Evolutionary conservation across 1,140 invertebrate genomes (phyloP).

Genomic region (Neocloeon triangulifer): DNA sequence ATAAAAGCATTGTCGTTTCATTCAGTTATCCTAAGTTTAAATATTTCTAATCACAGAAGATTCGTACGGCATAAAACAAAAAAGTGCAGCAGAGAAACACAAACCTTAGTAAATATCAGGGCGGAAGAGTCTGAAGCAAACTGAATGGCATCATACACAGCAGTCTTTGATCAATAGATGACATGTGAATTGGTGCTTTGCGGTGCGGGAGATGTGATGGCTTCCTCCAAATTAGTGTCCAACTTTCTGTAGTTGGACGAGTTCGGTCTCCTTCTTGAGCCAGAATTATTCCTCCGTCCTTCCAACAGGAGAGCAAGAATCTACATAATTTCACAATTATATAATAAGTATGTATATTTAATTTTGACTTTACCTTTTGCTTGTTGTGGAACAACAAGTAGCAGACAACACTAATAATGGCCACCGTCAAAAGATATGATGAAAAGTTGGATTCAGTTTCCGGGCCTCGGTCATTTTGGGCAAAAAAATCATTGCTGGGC

Average conservation of each 20-base stretch:
- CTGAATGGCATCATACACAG: no score
- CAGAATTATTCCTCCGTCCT: constrained; percentile 22
- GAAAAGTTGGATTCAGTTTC: constrained; percentile 38
- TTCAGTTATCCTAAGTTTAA: no score
- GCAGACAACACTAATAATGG: constrained; percentile 27
- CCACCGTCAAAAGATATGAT: constrained; percentile 33
- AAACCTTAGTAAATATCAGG: no score
- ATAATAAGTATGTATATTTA: constrained; percentile 1
- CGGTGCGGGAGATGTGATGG: constrained; percentile 26
- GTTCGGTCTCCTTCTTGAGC: constrained; percentile 23
- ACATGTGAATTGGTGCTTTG: constrained; percentile 17
- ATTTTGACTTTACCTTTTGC: no score
- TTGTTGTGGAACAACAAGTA: constrained; percentile 43
- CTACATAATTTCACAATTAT: no score
- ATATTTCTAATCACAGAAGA: no score
- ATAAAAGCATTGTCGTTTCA: no score
- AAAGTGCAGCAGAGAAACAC: no score
- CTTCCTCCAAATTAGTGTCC: constrained; percentile 35
- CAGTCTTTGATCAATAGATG: constrained; percentile 21
- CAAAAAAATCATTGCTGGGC: no score
- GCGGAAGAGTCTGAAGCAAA: no score
- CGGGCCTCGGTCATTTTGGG: no score
- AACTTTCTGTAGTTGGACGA: constrained; percentile 32
- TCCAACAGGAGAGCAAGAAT: constrained; percentile 31
- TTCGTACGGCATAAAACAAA: no score